Evolutionary conservation across 2,113 vertebrate genomes (phyloP), one percentile per base, ranked within the genome.

Genomic region (rat (Rattus norvegicus)): DNA sequence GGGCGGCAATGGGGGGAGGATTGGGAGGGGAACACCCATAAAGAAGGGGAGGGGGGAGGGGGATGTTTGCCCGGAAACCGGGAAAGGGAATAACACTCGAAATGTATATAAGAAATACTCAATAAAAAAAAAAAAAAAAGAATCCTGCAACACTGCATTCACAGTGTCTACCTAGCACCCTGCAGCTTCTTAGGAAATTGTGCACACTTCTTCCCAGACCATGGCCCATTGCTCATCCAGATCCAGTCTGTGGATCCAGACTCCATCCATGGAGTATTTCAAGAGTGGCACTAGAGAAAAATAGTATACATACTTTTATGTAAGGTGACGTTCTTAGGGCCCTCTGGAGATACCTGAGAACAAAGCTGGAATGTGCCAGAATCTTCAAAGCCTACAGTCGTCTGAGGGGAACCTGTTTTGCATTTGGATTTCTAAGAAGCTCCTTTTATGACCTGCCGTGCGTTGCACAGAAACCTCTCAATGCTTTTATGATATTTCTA

Each of bases 301-400:
- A 92, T 91, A 94, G 95, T 95, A 86, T 61, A 61, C 73, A 81
- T 93, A 72, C 65, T 92, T 96, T 97, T 90, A 97, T 86, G 54
- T 22, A 91, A 91, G 70, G 92, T 72, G 90, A 95, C 96, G 72
- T 96, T 97, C 72, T 92, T 81, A 95, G 84, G 94, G 91, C 88
- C 59, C 96, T 94, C 95, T 88, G 69, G 98, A 97, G 97, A 97
- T 93, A 76, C n/a, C 95, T 79, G 84, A 95, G 98, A 98, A 97
- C 96, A 97, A 97, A 98, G 92, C 88, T 89, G 96, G 97, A 97
- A 97, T 94, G 97, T 75, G 72, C 93, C 96, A 91, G 88, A 92
- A 96, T 98, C 97, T 97, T 98, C 96, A 97, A 98, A 97, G 97
- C 85, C 87, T 93, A 26, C 89, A 36, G n/a, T 73, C 91, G 86